Evolutionary conservation across 2,113 vertebrate genomes (phyloP).

Genomic region (Zosterops borbonicus): DNA sequence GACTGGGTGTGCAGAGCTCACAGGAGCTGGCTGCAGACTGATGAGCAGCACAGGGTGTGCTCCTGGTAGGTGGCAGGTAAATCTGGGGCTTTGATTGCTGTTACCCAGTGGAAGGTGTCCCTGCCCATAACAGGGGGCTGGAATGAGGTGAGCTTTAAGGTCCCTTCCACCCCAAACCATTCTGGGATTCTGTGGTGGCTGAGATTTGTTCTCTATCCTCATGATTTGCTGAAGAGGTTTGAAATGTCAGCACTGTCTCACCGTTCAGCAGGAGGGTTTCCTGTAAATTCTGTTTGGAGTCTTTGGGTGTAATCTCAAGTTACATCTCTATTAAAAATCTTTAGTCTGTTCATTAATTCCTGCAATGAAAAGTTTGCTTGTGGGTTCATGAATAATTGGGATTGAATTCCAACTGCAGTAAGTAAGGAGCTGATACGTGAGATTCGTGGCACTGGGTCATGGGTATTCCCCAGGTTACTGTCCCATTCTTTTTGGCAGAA

Average conservation of each 20-base stretch:
- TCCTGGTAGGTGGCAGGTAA: background rate
- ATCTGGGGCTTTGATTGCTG: background rate
- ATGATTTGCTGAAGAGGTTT: background rate
- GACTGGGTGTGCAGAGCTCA: background rate
- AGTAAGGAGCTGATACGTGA: background rate
- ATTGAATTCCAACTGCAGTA: accelerated
- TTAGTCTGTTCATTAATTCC: background rate
- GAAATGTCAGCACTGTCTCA: background rate
- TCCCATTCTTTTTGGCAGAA: background rate
- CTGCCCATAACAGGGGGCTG: background rate
- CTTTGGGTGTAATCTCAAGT: background rate
- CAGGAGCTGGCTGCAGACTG: background rate
- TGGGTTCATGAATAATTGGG: background rate
- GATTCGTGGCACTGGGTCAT: accelerated
- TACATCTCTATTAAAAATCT: accelerated
- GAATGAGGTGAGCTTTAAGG: too few relatives aligned
- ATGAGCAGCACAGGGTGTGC: accelerated
- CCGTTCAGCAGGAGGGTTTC: background rate
- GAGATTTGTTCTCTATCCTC: background rate
- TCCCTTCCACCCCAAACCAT: background rate
- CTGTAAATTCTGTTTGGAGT: background rate
- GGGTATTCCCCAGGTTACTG: background rate
- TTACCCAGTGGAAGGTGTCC: background rate
- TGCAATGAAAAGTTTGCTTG: background rate
- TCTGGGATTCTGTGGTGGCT: background rate